These are phyloP conservation scores for Piezodorus guildinii DNA, from an alignment of 1,140 invertebrate species.

Conservation along the genomic window DNA sequence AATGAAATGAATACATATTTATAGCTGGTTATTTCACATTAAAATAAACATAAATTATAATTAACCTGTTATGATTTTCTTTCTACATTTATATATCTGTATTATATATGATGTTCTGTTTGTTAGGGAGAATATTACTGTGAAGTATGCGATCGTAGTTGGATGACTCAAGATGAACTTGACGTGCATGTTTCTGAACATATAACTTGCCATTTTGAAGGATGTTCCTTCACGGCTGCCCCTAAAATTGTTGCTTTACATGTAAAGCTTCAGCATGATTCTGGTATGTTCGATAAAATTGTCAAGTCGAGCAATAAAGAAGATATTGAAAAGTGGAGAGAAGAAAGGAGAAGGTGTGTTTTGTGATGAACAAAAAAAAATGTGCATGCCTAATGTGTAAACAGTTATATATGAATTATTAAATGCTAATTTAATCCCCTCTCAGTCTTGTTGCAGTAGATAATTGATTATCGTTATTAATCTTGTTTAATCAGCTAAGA, in stretches of 20 bases:
- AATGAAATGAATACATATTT: neutral
- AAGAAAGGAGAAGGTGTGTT: constrained; percentile 57
- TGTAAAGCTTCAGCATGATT: constrained; percentile 64
- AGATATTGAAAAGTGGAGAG: constrained; percentile 70
- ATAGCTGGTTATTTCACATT: constrained; percentile 15
- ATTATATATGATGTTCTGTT: neutral
- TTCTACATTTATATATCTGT: neutral
- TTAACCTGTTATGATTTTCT: neutral
- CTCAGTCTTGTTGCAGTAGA: no score
- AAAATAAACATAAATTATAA: neutral
- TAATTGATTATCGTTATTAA: no score
- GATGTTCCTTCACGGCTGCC: constrained; percentile 69
- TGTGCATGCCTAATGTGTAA: neutral
- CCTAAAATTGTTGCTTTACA: constrained; percentile 66
- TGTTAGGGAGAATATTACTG: constrained; percentile 42
- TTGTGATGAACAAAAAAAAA: neutral
- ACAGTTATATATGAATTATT: no score
- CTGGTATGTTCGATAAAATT: constrained; percentile 64
- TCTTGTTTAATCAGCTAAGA: no score
- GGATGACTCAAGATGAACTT: constrained; percentile 44
- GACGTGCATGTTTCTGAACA: constrained; percentile 55
- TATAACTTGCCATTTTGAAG: constrained; percentile 60
- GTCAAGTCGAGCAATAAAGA: constrained; percentile 58
- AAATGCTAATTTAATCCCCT: no score
- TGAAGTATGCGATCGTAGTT: constrained; percentile 63